Percentiles rank a stretch among this genome's conserved stretches.
Evolutionary conservation across 2,797 vertebrate species (phyloP).

Genomic region (Manis crassicaudata): DNA sequence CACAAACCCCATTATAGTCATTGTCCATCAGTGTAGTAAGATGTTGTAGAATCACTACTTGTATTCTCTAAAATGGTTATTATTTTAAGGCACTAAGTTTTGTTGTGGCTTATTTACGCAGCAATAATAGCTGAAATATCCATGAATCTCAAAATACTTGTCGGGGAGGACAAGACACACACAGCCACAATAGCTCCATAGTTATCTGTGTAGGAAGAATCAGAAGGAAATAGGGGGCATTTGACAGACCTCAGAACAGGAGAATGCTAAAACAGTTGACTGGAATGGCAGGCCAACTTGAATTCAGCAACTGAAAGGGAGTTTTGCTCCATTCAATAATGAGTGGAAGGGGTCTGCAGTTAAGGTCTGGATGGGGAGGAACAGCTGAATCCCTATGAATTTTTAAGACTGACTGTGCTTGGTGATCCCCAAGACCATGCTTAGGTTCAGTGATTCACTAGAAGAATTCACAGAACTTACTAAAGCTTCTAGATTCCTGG

Average conservation of each 20-base stretch:
- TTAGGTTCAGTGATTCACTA: neutral
- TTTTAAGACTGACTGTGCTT: neutral
- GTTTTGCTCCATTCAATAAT: neutral
- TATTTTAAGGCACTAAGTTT: neutral
- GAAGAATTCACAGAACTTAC: neutral
- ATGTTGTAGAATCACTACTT: too few relatives aligned
- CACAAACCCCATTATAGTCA: too few relatives aligned
- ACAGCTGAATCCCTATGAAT: neutral
- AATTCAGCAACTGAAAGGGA: neutral
- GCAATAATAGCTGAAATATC: neutral
- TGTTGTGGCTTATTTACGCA: neutral
- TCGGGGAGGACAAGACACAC: neutral
- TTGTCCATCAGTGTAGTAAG: too few relatives aligned
- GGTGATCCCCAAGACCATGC: neutral
- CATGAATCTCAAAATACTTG: neutral
- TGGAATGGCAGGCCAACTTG: neutral
- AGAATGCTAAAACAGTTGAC: neutral
- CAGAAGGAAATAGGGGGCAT: neutral
- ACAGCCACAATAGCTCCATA: neutral
- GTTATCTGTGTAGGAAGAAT: neutral
- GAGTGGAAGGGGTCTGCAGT: neutral
- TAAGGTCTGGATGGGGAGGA: neutral
- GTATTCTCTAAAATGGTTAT: neutral
- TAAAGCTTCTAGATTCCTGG: neutral
- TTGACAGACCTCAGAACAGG: neutral